Evolutionary conservation across 2,888 invertebrate species (phyloP).

Genomic region (Scaptomyza flava): DNA sequence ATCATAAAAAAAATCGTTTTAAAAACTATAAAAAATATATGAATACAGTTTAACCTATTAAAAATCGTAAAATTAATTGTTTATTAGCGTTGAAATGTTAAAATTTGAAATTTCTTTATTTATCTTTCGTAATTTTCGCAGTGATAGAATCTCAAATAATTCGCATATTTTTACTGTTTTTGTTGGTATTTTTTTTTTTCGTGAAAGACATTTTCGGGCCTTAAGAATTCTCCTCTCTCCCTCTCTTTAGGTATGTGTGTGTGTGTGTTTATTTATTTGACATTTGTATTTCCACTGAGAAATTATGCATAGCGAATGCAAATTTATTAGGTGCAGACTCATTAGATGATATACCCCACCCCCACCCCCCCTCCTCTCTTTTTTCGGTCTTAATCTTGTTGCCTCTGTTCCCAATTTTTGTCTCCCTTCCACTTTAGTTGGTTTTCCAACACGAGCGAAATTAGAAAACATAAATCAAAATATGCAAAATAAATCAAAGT

Average conservation of each 20-base stretch:
- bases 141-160: conserved; percentile 7
- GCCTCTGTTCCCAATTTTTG: neutral
- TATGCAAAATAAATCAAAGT: conserved; percentile 70
- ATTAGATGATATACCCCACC: conserved; percentile 17
- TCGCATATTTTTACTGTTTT: conserved; percentile 5
- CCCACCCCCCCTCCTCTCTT: too few species aligned
- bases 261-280: conserved; percentile 47
- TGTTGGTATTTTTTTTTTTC: conserved; percentile 1
- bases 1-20: neutral
- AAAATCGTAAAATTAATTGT: neutral
- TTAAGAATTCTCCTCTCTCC: conserved; percentile 11
- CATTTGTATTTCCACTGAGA: conserved; percentile 46
- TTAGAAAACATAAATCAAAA: conserved; percentile 74
- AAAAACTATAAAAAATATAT: neutral
- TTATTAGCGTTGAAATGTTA: neutral
- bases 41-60: neutral
- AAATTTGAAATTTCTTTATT: conserved; percentile 4
- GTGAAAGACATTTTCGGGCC: conserved; percentile 20
- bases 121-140: conserved; percentile 9
- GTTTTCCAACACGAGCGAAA: conserved; percentile 52
- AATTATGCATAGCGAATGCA: conserved; percentile 76
- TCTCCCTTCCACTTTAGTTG: neutral
- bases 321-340: conserved; percentile 73
- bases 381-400: neutral
- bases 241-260: too few species aligned